Evolutionary conservation across 2,797 vertebrate genomes (phyloP), one percentile per base, ranked within the genome.

Genomic region (Hoplostethus mediterraneus): DNA sequence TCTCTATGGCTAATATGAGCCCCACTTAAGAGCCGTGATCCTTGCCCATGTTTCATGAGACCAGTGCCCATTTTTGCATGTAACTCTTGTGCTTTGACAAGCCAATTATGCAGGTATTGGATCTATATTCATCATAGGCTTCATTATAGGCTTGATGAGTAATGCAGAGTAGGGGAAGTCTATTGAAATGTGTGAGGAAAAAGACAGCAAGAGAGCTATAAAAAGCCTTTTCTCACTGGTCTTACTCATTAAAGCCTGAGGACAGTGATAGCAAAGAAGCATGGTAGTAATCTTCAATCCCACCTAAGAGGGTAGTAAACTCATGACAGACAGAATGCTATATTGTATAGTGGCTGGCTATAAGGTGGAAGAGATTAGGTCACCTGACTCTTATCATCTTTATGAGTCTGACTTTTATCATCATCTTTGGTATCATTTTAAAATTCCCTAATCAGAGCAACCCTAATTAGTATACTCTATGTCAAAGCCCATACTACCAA

Each of bases 91-190:
- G 67, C 71, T 81, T 61, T 83, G 77, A 79, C 14, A 72, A 67
- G 67, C 38, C 67, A 82, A 85, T 88, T 83, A 85, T 83, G 58
- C 60, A 36, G 49, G 63, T 71, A 80, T 73, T 71, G 56, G 68
- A 71, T 83, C 44, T 44, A 67, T 69, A 73, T 71, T 66, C 54
- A 38, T 52, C 25, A 31, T 16, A 49, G 10, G 38, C 31, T 47
- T 58, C 31, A 31, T 87, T 63, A 62, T 63, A 21, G 31, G 48
- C 1, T 48, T 73, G 83, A 75, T 80, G 69, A 79, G 53, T 80
- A 21, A 28, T 63, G 59, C 51, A 73, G 63, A 58, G 56, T 55
- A 30, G 52, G 36, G 11, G 59, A 60, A 17, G 45, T 38, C 56
- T 45, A 21, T 59, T 70, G 40, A 33, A 72, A 79, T 71, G 10